Conservation (phyloP, 2,888 invertebrate genomes). For the Mamestra brassicae region DNA sequence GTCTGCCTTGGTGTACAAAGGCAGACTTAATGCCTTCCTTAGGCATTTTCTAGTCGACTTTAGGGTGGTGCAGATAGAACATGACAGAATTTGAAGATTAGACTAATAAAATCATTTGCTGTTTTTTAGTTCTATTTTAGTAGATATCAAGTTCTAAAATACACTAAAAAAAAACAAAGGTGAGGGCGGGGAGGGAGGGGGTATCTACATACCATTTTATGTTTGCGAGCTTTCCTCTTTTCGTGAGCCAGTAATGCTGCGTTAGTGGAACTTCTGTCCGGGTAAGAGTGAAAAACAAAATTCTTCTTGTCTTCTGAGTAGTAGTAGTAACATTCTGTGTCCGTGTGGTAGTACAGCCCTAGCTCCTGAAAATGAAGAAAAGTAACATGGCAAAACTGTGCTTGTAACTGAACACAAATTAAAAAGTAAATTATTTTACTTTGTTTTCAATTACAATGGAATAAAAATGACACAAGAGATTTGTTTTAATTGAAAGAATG, state of each 20-base stretch:
- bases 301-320: slow-evolving; percentile 94
- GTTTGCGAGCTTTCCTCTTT: slow-evolving; percentile 83
- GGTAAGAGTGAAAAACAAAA: slow-evolving; percentile 96
- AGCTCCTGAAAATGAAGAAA: slow-evolving; percentile 91
- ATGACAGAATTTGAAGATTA: too few relatives aligned
- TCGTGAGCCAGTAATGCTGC: slow-evolving; percentile 76
- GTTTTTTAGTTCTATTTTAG: too few relatives aligned
- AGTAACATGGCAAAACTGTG: slow-evolving; percentile 74
- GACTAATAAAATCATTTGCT: too few relatives aligned
- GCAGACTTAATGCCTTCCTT: too few relatives aligned
- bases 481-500: not conserved
- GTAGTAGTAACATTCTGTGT: slow-evolving; percentile 95
- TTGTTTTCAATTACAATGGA: too few relatives aligned
- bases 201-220: slow-evolving; percentile 76
- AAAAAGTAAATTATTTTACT: not conserved
- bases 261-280: slow-evolving; percentile 86
- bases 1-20: too few relatives aligned
- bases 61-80: too few relatives aligned
- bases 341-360: slow-evolving; percentile 97
- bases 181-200: too few relatives aligned
- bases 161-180: not conserved
- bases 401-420: not conserved
- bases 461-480: not conserved
- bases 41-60: too few relatives aligned
- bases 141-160: not conserved